These are phyloP conservation scores for Glandiceps talaboti DNA, from an alignment of 53 echinoderm and acorn worm species.

Conservation along the genomic window DNA sequence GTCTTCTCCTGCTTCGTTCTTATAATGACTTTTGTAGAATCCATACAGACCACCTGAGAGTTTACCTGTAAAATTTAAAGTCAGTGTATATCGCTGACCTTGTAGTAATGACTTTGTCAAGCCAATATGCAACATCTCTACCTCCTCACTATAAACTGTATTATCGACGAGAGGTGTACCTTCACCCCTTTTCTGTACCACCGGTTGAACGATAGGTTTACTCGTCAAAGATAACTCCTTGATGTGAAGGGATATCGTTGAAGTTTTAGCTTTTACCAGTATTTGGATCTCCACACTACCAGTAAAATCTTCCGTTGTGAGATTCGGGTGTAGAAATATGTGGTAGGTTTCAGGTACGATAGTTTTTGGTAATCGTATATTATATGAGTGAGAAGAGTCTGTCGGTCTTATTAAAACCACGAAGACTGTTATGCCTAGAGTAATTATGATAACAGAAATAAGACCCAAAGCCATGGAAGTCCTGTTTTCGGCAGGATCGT, in stretches of 20 bases:
- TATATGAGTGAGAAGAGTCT: too few species aligned
- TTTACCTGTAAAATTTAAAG: constrained; percentile 37
- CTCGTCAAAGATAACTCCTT: constrained; percentile 34
- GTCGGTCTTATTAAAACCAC: too few species aligned
- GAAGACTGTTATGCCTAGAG: too few species aligned
- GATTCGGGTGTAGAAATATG: constrained; percentile 52
- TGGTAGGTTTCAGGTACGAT: constrained; percentile 44
- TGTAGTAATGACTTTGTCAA: constrained; percentile 8
- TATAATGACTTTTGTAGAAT: constrained; percentile 69
- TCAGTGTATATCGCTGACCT: constrained; percentile 16
- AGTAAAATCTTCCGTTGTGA: constrained; percentile 18
- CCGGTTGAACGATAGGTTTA: constrained; percentile 8
- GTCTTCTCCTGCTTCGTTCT: constrained; percentile 14
- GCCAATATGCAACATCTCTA: constrained; percentile 33
- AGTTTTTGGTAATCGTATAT: constrained; percentile 51
- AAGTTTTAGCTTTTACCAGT: constrained; percentile 4
- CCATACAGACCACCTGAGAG: constrained; percentile 48
- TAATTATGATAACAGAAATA: too few species aligned
- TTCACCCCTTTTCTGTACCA: background rate
- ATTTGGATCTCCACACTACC: constrained; percentile 33
- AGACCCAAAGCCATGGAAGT: too few species aligned
- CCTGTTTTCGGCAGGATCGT: too few species aligned
- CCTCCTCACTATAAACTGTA: constrained; percentile 13
- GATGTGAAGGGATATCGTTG: constrained; percentile 50
- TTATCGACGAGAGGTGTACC: constrained; percentile 14